These are phyloP conservation scores for Acanthaster planci DNA, from an alignment of 35 echinoderm and acorn worm species.

Conservation along the genomic window DNA sequence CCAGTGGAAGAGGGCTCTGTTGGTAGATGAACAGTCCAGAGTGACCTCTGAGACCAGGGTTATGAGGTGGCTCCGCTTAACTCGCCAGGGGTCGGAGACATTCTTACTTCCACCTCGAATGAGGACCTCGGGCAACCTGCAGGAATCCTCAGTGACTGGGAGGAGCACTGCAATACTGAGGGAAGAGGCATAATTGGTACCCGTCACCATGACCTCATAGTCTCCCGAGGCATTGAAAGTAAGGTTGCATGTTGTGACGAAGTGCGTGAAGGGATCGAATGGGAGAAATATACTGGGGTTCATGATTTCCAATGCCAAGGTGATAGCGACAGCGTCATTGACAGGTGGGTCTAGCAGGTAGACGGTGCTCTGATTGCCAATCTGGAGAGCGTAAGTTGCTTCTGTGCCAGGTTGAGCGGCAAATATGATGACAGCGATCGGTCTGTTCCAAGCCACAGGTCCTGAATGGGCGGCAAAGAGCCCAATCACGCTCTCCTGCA, in stretches of 20 bases:
- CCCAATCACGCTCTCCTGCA: slow-evolving; percentile 73
- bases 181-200: slow-evolving; percentile 62
- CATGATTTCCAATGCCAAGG: slow-evolving; percentile 37
- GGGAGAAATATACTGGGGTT: slow-evolving; percentile 59
- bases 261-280: slow-evolving; percentile 57
- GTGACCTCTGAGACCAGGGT: slow-evolving; percentile 39
- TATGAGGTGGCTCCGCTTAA: slow-evolving; percentile 49
- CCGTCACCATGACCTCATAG: slow-evolving; percentile 38
- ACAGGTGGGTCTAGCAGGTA: slow-evolving; percentile 1
- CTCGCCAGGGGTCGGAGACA: slow-evolving; percentile 35
- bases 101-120: slow-evolving; percentile 72
- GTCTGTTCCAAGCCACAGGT: background rate
- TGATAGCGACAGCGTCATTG: slow-evolving; percentile 6
- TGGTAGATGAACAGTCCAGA: slow-evolving; percentile 41
- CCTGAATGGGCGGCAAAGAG: slow-evolving; percentile 67
- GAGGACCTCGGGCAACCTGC: slow-evolving; percentile 45
- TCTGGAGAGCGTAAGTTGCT: slow-evolving; percentile 34
- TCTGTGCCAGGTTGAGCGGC: slow-evolving; percentile 58
- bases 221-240: slow-evolving; percentile 41
- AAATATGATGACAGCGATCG: slow-evolving; percentile 68
- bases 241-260: slow-evolving; percentile 38
- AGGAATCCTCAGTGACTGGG: slow-evolving; percentile 59
- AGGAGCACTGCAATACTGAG: slow-evolving; percentile 4
- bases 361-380: background rate
- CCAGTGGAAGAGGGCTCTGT: slow-evolving; percentile 35